Evolutionary conservation across 2,888 invertebrate species (phyloP).

Genomic region (Leistus spinibarbis): DNA sequence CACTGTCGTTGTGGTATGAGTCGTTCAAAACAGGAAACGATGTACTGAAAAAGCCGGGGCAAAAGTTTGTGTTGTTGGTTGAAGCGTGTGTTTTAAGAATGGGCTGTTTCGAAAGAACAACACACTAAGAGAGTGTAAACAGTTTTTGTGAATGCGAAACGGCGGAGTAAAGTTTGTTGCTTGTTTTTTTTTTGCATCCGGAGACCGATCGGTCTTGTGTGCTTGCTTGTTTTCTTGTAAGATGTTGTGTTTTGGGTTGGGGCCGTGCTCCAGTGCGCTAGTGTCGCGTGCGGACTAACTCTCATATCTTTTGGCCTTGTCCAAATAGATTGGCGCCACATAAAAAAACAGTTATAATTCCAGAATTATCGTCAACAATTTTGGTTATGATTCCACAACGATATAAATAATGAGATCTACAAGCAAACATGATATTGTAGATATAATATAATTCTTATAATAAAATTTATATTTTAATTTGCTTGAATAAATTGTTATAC

Average conservation of each 20-base stretch:
- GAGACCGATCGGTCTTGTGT: background rate
- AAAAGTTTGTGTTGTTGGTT: conserved; percentile 2
- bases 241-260: background rate
- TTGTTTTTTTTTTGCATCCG: conserved; percentile 4
- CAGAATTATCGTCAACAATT: no score
- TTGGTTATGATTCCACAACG: background rate
- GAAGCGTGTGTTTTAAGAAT: conserved; percentile 9
- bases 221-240: background rate
- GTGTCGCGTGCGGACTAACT: background rate
- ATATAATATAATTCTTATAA: no score
- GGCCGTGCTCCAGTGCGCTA: background rate
- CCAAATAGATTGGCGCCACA: conserved; percentile 2
- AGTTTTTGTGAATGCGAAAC: conserved; percentile 3
- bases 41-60: background rate
- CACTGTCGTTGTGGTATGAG: background rate
- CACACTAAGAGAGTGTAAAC: conserved; percentile 2
- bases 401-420: no score
- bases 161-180: conserved; percentile 3
- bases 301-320: background rate
- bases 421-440: no score
- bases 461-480: no score
- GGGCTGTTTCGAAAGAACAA: background rate
- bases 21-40: background rate
- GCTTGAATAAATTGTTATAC: no score
- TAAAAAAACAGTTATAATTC: background rate